Evolutionary conservation across 2,888 invertebrate species (phyloP), one percentile per base, ranked within the genome.

Genomic region (Trachelus iudaicus): DNA sequence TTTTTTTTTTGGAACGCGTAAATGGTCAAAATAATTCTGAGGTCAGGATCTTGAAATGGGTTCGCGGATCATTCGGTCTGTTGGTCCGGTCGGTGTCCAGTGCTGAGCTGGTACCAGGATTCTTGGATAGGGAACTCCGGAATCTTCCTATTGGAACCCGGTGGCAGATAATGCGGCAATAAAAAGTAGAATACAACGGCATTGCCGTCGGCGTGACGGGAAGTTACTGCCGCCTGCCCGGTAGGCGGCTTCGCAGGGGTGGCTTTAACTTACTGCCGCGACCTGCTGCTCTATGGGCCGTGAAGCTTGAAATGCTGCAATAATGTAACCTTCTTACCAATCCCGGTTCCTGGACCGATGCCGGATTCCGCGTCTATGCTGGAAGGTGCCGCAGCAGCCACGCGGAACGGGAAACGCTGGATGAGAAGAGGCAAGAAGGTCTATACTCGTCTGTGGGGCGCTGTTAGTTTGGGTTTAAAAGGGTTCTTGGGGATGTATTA

Each of bases 321-420:
- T 89, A 89, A 89, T 85, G 86, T 89, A 87, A 85, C 87, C 87
- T 89, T 89, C 89, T 89, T 89, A 89, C 88, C 85, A 82, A 86
- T 86, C 85, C 83, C 81, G 75, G 74, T 75, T 56, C 56, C 56
- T 56, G 56, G 56, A 56, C 56, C 56, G 56, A 23, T 56, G 56
- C 56, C 56, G 56, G 56, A 56, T 56, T 56, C 56, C 23, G 23
- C 56, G 23, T 56, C 56, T 56, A 56, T 6, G 56, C 23, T 56
- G 9, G 23, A 56, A 56, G 56, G 37, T 37, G 37, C 13, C 1
- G 40, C 73, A 3, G 74, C 74, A 35, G 15, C 35, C 74, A 74
- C 74, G 74, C 74, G 37, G 74, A 74, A 74, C 56, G 56, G 23
- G 56, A 56, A 56, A 56, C 23, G 56, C 56, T 9, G 56, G 56